Conservation (phyloP, 2,113 vertebrate genomes). For the Etheostoma spectabile region DNA sequence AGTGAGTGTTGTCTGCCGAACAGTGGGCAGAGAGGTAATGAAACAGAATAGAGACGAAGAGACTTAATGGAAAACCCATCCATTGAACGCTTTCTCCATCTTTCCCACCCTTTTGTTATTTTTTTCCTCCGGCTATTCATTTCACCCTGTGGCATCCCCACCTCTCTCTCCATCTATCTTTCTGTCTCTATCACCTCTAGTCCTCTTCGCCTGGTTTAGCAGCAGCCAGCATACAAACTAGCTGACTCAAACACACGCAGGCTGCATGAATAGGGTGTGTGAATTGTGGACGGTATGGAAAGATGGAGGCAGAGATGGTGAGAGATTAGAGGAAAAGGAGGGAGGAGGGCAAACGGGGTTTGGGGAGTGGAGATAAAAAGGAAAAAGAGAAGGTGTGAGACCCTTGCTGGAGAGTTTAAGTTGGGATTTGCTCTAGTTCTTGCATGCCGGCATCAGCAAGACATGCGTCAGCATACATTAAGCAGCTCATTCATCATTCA, state of each 20-base stretch:
- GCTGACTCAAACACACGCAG: slow-evolving; percentile 69
- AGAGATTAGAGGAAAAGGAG: slow-evolving; percentile 23
- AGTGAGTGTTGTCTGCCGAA: slow-evolving; percentile 51
- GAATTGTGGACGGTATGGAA: slow-evolving; percentile 29
- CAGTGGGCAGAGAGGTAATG: slow-evolving; percentile 58
- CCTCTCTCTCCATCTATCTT: slow-evolving; percentile 49
- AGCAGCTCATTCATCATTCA: slow-evolving; percentile 68
- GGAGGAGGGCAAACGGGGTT: slow-evolving; percentile 4
- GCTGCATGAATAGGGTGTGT: slow-evolving; percentile 33
- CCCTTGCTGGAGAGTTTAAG: slow-evolving; percentile 44
- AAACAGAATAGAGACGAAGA: slow-evolving; percentile 53
- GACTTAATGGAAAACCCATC: slow-evolving; percentile 49
- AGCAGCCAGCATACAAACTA: slow-evolving; percentile 79
- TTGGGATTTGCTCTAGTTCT: slow-evolving; percentile 51
- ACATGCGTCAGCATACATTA: slow-evolving; percentile 73
- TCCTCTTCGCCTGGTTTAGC: slow-evolving; percentile 48
- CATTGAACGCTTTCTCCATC: slow-evolving; percentile 37
- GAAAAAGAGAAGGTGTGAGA: slow-evolving; percentile 25
- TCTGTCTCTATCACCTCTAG: slow-evolving; percentile 51
- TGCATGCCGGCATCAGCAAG: slow-evolving; percentile 56
- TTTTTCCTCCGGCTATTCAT: slow-evolving; percentile 42
- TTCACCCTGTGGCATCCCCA: slow-evolving; percentile 54
- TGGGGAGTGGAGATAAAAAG: slow-evolving; percentile 9
- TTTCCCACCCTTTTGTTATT: slow-evolving; percentile 48
- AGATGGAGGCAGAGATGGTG: slow-evolving; percentile 48